A percentile compares a stretch with the other conserved stretches of the same genome.
Evolutionary conservation across 2,113 vertebrate species (phyloP).

Genomic region (Agapornis roseicollis): DNA sequence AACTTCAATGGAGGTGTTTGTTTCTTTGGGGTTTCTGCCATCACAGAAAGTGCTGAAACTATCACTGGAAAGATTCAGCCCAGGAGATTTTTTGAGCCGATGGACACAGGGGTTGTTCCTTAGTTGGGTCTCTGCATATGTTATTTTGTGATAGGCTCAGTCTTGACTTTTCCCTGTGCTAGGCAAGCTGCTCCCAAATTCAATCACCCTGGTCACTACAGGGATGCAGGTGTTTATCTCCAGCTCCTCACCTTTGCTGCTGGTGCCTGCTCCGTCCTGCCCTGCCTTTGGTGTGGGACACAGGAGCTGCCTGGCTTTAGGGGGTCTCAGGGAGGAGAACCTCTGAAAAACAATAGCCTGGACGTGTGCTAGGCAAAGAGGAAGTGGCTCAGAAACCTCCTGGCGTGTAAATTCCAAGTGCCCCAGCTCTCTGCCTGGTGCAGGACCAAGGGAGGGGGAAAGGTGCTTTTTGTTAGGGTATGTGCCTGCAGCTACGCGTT

Average conservation of each 20-base stretch:
- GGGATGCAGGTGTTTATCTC: not conserved
- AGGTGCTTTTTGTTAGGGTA: not conserved
- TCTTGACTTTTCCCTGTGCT: not conserved
- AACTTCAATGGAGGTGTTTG: not conserved
- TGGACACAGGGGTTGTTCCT: not conserved
- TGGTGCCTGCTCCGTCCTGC: fast-evolving
- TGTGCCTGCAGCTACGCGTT: not conserved
- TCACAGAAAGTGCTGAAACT: not conserved
- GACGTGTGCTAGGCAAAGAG: not conserved
- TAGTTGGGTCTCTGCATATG: not conserved
- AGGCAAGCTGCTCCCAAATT: not conserved
- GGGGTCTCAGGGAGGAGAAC: no score
- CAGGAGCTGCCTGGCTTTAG: not conserved
- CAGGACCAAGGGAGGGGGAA: not conserved
- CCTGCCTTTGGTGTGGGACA: not conserved
- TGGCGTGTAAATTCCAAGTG: fast-evolving
- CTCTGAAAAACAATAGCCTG: not conserved
- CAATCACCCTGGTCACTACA: not conserved
- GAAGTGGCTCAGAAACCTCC: not conserved
- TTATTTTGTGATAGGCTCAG: not conserved
- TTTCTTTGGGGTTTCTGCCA: not conserved
- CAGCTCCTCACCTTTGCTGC: not conserved
- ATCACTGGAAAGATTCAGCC: not conserved
- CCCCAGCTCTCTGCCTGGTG: not conserved
- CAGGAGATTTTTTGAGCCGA: not conserved